Evolutionary conservation across 35 echinoderm and acorn worm genomes (phyloP).

Genomic region (Ophioderma brevispina): DNA sequence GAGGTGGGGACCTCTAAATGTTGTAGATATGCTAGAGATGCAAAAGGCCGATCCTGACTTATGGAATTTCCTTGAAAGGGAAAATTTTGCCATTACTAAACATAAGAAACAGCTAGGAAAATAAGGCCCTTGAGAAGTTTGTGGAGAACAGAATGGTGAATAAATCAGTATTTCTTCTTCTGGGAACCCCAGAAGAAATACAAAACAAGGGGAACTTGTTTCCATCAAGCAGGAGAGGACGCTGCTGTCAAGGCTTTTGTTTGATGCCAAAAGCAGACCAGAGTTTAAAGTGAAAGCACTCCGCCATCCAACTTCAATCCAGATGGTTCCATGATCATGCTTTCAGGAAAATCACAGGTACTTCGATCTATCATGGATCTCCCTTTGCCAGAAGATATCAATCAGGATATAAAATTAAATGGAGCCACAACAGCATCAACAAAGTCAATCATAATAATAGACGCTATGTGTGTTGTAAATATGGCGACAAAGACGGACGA

Average conservation of each 20-base stretch:
- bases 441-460: not conserved
- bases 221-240: not conserved
- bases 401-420: not conserved
- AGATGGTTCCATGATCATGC: not conserved
- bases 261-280: not conserved
- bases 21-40: too few species aligned
- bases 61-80: too few species aligned
- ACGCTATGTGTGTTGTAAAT: not conserved
- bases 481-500: constrained; percentile 2
- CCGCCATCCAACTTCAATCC: not conserved
- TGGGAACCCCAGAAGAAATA: too few species aligned
- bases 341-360: not conserved
- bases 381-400: not conserved
- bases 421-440: not conserved
- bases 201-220: not conserved
- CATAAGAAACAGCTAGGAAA: too few species aligned
- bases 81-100: too few species aligned
- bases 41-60: too few species aligned
- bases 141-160: too few species aligned
- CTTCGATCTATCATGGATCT: not conserved
- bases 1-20: too few species aligned
- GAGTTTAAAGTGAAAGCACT: not conserved
- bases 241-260: not conserved
- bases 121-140: too few species aligned
- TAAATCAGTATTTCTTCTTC: too few species aligned